Evolutionary conservation across 2,888 invertebrate species (phyloP).

Genomic region (Prosapia bicincta): DNA sequence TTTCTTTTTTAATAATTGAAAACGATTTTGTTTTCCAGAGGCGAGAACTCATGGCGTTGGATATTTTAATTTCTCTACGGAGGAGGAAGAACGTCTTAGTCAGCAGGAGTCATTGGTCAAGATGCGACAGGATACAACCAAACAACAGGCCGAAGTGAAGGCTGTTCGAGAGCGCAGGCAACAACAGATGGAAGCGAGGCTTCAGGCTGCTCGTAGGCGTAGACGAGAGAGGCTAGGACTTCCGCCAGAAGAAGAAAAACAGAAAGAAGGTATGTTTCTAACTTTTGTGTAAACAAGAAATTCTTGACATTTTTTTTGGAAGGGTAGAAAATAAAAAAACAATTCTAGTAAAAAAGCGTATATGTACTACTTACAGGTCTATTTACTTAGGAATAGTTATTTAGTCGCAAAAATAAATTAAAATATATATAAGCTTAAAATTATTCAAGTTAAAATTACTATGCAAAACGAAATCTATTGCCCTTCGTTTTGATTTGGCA

Average conservation of each 20-base stretch:
- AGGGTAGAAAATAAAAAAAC: too few species aligned
- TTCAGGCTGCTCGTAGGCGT: slow-evolving; percentile 69
- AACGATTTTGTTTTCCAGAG: slow-evolving; percentile 55
- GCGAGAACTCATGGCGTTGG: slow-evolving; percentile 90
- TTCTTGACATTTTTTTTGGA: too few species aligned
- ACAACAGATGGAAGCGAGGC: slow-evolving; percentile 63
- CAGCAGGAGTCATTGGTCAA: slow-evolving; percentile 77
- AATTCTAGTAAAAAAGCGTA: too few species aligned
- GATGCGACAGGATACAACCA: slow-evolving; percentile 65
- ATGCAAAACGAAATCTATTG: too few species aligned
- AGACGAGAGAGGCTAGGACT: slow-evolving; percentile 69
- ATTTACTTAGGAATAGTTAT: too few species aligned
- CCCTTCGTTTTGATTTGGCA: too few species aligned
- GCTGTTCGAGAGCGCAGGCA: slow-evolving; percentile 56
- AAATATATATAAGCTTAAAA: too few species aligned
- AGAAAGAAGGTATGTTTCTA: background rate
- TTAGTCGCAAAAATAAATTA: too few species aligned
- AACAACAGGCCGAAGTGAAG: slow-evolving; percentile 62
- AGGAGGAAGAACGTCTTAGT: slow-evolving; percentile 70
- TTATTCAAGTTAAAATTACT: too few species aligned
- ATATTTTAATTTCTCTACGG: slow-evolving; percentile 86
- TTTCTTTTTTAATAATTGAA: background rate
- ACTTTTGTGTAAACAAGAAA: too few species aligned
- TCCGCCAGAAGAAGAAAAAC: slow-evolving; percentile 55
- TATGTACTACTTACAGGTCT: too few species aligned